Evolutionary conservation across 1,140 invertebrate species (phyloP).

Genomic region (Plodia interpunctella): DNA sequence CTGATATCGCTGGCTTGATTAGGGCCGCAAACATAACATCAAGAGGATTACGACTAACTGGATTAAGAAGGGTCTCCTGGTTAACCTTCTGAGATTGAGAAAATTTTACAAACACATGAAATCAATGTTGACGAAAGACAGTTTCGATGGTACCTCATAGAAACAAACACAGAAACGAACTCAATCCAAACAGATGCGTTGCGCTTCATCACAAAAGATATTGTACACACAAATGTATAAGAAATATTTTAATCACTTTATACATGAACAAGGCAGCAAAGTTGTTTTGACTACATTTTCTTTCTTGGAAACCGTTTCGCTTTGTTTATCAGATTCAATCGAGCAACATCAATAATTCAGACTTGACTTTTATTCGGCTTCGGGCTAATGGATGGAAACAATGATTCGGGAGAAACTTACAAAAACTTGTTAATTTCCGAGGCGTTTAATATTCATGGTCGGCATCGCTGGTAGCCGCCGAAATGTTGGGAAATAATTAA

Average conservation of each 20-base stretch:
- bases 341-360: background rate
- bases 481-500: background rate
- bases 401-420: background rate
- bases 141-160: no score
- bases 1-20: background rate
- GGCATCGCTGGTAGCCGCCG: background rate
- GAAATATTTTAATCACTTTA: no score
- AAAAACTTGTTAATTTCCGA: constrained; percentile 2
- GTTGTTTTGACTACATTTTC: background rate
- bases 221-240: no score
- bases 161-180: no score
- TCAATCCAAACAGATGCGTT: no score
- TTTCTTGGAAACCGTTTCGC: background rate
- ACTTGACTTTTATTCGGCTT: background rate
- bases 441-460: background rate
- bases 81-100: no score
- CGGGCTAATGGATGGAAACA: constrained; percentile 6
- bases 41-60: background rate
- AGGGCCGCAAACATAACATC: background rate
- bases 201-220: no score
- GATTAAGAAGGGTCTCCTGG: no score
- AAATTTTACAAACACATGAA: no score
- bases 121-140: no score
- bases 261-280: no score
- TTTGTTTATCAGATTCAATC: constrained; percentile 1